A percentile compares a stretch with the other conserved stretches of the same genome.
Evolutionary conservation across 1,140 invertebrate genomes (phyloP).

Genomic region (Aporrectodea caliginosa): DNA sequence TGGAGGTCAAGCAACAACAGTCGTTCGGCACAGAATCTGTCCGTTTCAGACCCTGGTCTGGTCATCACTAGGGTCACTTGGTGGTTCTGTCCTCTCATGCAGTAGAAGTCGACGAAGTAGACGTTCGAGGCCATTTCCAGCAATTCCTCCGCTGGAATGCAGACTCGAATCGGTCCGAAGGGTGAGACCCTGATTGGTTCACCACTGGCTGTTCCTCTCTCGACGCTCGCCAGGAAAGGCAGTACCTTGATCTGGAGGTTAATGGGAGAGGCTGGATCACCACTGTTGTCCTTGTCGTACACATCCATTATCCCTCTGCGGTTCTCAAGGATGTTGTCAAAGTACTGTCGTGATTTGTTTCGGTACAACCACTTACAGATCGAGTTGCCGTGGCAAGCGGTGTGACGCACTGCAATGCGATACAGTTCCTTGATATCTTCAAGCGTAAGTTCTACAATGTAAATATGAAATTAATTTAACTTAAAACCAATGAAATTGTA

Average conservation of each 20-base stretch:
- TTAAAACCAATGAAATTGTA: no score
- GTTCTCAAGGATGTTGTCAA: background rate
- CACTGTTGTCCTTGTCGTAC: slow-evolving; percentile 2
- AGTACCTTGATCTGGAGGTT: slow-evolving; percentile 9
- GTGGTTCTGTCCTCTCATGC: slow-evolving; percentile 35
- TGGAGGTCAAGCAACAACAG: slow-evolving; percentile 31
- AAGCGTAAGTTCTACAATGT: no score
- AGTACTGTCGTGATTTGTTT: slow-evolving; percentile 17
- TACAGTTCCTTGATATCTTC: no score
- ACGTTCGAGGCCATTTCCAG: slow-evolving; percentile 27
- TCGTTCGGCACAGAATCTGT: no score
- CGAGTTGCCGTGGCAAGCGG: no score
- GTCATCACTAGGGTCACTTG: slow-evolving; percentile 39
- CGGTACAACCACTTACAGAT: slow-evolving; percentile 8
- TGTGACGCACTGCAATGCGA: no score
- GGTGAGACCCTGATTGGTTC: background rate
- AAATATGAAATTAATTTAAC: no score
- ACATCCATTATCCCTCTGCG: background rate
- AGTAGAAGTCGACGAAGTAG: slow-evolving; percentile 44
- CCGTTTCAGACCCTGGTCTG: slow-evolving; percentile 1
- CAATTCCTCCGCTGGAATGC: background rate
- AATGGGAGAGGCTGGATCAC: no score
- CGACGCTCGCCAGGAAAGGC: slow-evolving; percentile 9
- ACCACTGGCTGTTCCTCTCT: background rate
- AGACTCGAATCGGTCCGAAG: background rate